Evolutionary conservation across 2,797 vertebrate genomes (phyloP), one percentile per base, ranked within the genome.

Genomic region (Macroramphosus scolopax): DNA sequence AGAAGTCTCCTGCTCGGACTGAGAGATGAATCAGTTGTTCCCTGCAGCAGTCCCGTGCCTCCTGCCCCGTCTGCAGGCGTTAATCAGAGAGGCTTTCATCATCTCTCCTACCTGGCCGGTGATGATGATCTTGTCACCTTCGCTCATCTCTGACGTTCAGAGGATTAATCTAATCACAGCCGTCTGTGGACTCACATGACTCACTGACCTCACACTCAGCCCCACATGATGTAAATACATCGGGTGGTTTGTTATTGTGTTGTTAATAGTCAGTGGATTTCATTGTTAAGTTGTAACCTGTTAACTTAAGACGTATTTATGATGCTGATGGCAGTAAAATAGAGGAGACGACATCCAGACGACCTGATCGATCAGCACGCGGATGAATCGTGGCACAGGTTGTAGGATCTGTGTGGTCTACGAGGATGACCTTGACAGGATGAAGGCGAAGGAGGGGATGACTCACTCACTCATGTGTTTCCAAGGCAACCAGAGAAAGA

Each of bases 401-500:
- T 20, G 32, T 24, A 34, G 17, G 33, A 14, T 33, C 12, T 17
- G 38, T 36, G 56, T 30, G 46, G 56, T 61, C 63, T 44, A n/a
- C 38, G 11, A 3, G 28, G 24, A 43, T 70, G 77, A 80, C 72
- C 63, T 78, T 80, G 62, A 34, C 37, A 17, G 53, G 56, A 28
- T n/a, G 51, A 49, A 15, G 28, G 34, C 33, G 32, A 40, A 18
- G 7, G 36, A 12, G 24, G 20, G 13, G 30, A 34, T 74, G 78
- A 80, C 58, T 77, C 76, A 72, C 42, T 53, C 32, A 11, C 37
- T 31, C 47, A 3, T 22, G 34, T 14, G 78, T 84, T 80, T 72
- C 79, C 77, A 75, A 2, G 68, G 78, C 55, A 82, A 87, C 63
- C 0, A 63, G 48, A 57, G 45, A 46, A 40, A 55, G 46, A 34